Base-by-base conservation (phyloP, 2,797 vertebrate species). In the Fratercula arctica region DNA sequence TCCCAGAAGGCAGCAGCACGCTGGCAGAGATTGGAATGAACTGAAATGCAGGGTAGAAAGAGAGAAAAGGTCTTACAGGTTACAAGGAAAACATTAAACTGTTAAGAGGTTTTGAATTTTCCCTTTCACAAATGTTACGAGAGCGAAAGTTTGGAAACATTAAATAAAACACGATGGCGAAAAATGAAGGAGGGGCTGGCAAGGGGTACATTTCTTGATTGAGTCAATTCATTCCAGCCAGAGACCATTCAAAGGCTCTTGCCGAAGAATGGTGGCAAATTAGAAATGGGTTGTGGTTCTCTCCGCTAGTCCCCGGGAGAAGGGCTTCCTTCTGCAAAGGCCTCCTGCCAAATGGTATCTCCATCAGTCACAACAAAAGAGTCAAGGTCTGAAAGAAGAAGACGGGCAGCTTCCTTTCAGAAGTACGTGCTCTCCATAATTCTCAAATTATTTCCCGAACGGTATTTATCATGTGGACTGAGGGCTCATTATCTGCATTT, bases 191-290 rank as follows among this genome's bases (percentile, higher is more conserved):
- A 48, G 28, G 24, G 6, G 1, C 19, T 92, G 63, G 46, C 67
- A 77, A 24, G 5, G 33, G 17, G 13, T 56, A 1, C 64, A 46
- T 82, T 76, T 92, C 72, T 78, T 79, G 72, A 57, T 41, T 68
- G 70, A 90, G 31, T 77, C 67, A 63, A 82, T 76, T 92, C 33
- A 85, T 76, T 86, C 54, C 3, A 6, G 63, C 28, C 80, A 86
- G 90, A 81, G 93, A 28, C 29, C 4, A 33, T 69, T 61, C 73
- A 41, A 82, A 89, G 33, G 53, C 54, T 67, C 33, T 48, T 76
- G 50, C 48, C 61, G 70, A 82, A 73, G 57, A 93, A 91, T 19
- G n/a, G 76, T 80, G 48, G 86, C 45, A 91, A 91, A 94, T 80
- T 67, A 85, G 77, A 78, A 90, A 59, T 26, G 80, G 57, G 28